Evolutionary conservation across 2,113 vertebrate genomes (phyloP).

Genomic region (Pseudorasbora parva): DNA sequence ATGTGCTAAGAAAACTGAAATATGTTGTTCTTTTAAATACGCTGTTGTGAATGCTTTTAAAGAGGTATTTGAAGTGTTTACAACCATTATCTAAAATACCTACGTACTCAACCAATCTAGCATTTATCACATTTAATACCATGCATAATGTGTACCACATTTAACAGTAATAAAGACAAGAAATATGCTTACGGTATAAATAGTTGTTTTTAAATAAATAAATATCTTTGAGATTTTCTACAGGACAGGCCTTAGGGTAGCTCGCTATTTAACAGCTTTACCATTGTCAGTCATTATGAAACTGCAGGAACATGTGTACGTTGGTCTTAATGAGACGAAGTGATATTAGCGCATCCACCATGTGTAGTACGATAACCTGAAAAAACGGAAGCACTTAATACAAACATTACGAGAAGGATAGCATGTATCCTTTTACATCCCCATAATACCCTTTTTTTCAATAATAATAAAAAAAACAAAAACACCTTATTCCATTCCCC

Average conservation of each 20-base stretch:
- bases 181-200: constrained; percentile 51
- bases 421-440: constrained; percentile 26
- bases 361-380: constrained; percentile 30
- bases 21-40: constrained; percentile 28
- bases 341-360: constrained; percentile 37
- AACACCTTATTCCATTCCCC: neutral
- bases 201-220: constrained; percentile 59
- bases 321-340: constrained; percentile 40
- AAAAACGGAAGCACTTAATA: constrained; percentile 49
- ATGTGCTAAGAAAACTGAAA: neutral
- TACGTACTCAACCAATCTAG: constrained; percentile 29
- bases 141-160: constrained; percentile 49
- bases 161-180: constrained; percentile 42
- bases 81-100: constrained; percentile 43
- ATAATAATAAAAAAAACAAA: neutral
- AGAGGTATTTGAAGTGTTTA: constrained; percentile 46
- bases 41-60: constrained; percentile 51
- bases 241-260: constrained; percentile 38
- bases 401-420: constrained; percentile 21
- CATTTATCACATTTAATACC: constrained; percentile 46
- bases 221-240: constrained; percentile 55
- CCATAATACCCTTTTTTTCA: neutral
- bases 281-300: constrained; percentile 40
- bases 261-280: constrained; percentile 55
- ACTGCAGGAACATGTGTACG: constrained; percentile 28